Percentiles rank a stretch among this genome's conserved stretches.
Conservation (phyloP, 2,797 vertebrate species). For the Syndactyla subalaris region DNA sequence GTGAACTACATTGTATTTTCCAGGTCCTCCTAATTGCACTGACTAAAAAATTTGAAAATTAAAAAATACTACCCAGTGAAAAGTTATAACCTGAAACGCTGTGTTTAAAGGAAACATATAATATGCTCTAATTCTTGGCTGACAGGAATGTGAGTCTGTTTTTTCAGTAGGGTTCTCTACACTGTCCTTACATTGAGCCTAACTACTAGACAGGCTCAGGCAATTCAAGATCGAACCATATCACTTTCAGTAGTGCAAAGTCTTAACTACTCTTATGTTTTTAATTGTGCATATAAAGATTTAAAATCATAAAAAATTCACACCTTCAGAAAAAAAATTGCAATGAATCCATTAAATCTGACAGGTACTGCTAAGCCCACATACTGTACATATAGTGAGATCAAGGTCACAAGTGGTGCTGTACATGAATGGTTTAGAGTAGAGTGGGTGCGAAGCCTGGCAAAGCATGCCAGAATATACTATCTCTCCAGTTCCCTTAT, state of each 20-base stretch:
- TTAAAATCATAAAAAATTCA: background rate
- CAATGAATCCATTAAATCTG: background rate
- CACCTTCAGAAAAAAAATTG: background rate
- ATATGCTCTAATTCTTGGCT: background rate
- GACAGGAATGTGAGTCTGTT: background rate
- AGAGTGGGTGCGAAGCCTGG: background rate
- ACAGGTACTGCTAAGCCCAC: background rate
- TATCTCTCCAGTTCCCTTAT: background rate
- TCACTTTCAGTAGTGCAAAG: background rate
- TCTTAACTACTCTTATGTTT: background rate
- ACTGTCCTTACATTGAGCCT: background rate
- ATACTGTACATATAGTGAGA: fast-evolving
- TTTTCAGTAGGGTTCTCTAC: background rate
- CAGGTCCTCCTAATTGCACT: background rate
- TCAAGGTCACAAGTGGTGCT: background rate
- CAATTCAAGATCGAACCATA: background rate
- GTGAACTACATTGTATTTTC: background rate
- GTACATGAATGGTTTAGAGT: fast-evolving
- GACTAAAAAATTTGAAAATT: background rate
- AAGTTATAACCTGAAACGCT: background rate
- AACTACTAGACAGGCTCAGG: background rate
- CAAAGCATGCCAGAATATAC: background rate
- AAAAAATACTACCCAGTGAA: background rate
- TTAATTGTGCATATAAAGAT: background rate
- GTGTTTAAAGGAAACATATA: background rate